A percentile compares a stretch with the other conserved stretches of the same genome.
Evolutionary conservation across 2,113 vertebrate species (phyloP).

Genomic region (Pachypanchax playfairii): DNA sequence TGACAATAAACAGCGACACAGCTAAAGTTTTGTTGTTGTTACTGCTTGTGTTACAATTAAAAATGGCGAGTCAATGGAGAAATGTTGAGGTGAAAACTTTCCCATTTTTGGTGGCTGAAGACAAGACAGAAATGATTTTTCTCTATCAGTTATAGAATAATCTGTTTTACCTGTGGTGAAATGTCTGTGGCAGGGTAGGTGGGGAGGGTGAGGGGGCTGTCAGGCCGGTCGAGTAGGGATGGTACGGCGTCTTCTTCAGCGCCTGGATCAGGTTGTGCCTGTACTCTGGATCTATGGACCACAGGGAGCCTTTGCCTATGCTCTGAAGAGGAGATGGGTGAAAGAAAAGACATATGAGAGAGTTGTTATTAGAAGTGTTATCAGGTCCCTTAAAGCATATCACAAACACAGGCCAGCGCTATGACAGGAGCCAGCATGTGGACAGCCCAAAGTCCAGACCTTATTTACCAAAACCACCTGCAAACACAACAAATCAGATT

Average conservation of each 20-base stretch:
- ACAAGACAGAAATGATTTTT: not conserved
- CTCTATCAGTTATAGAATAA: not conserved
- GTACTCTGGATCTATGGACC: conserved; percentile 99
- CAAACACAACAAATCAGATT: conserved; percentile 18
- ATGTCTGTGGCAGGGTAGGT: conserved; percentile 91
- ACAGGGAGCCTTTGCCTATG: conserved; percentile 98
- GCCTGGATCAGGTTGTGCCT: conserved; percentile 99
- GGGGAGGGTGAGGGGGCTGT: conserved; percentile 81
- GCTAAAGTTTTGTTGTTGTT: too few species aligned
- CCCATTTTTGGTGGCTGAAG: too few species aligned
- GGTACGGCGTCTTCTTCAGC: conserved; percentile 99
- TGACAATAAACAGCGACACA: too few species aligned
- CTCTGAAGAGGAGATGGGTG: conserved; percentile 82
- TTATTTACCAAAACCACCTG: conserved; percentile 46
- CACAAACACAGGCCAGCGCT: conserved; percentile 35
- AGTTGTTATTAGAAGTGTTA: conserved; percentile 30
- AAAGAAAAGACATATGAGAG: not conserved
- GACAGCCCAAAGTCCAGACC: conserved; percentile 32
- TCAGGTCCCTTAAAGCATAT: too few species aligned
- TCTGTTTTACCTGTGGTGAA: conserved; percentile 89
- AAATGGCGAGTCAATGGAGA: too few species aligned
- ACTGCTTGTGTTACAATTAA: too few species aligned
- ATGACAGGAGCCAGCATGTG: conserved; percentile 28
- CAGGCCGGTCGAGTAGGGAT: conserved; percentile 92
- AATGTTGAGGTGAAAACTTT: too few species aligned